These are phyloP conservation scores for Carcinoscorpius rotundicauda DNA, from an alignment of 1,140 invertebrate species.

Conservation along the genomic window DNA sequence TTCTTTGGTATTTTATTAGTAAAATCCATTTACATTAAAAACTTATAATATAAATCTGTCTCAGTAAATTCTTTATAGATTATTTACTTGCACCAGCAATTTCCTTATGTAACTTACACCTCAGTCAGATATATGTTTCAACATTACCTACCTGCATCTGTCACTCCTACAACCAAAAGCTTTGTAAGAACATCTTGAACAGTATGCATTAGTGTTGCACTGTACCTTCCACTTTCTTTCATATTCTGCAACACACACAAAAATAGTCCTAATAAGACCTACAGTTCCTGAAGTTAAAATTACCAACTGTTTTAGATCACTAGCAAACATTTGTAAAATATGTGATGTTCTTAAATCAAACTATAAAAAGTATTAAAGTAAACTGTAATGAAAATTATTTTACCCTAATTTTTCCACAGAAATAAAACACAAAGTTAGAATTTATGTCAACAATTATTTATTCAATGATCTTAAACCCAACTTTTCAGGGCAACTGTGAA, in stretches of 20 bases:
- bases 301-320: neutral
- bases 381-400: too few species aligned
- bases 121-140: neutral
- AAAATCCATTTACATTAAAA: too few species aligned
- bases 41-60: too few species aligned
- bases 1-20: too few species aligned
- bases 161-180: slow-evolving; percentile 84
- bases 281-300: neutral
- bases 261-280: neutral
- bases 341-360: too few species aligned
- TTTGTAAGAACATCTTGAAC: slow-evolving; percentile 83
- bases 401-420: too few species aligned
- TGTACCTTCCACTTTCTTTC: slow-evolving; percentile 37
- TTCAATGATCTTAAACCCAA: too few species aligned
- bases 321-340: neutral
- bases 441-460: too few species aligned
- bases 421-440: too few species aligned
- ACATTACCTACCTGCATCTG: slow-evolving; percentile 55
- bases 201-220: slow-evolving; percentile 65
- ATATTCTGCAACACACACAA: slow-evolving; percentile 21
- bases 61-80: too few species aligned
- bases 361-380: too few species aligned
- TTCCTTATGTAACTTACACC: slow-evolving; percentile 7
- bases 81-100: neutral
- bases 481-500: too few species aligned